phyloP scores from a whole-genome alignment of 1,140 invertebrate genomes.

The Doryteuthis pealeii region DNA sequence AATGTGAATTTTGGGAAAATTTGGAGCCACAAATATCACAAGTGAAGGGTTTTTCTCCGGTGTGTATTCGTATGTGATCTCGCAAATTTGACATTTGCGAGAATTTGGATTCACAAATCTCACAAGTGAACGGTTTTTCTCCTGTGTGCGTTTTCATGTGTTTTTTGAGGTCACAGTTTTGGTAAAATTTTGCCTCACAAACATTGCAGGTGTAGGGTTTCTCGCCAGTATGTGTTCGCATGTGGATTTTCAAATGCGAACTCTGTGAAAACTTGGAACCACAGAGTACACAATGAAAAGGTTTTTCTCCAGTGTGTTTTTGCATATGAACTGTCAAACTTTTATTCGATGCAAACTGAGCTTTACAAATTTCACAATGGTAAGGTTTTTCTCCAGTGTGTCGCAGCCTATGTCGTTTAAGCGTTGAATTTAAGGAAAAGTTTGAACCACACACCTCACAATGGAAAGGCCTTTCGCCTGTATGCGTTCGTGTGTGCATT shows the following conservation, averaged over 20 bases:
- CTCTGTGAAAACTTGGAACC: background rate
- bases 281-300: background rate
- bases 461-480: too few relatives aligned
- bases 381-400: too few relatives aligned
- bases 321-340: too few relatives aligned
- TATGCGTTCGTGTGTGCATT: too few relatives aligned
- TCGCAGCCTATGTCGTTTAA: too few relatives aligned
- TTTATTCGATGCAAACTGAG: too few relatives aligned
- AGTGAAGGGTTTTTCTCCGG: constrained; percentile 65
- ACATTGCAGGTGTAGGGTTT: constrained; percentile 45
- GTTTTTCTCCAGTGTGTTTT: too few relatives aligned
- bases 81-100: constrained; percentile 64
- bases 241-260: constrained; percentile 39
- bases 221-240: constrained; percentile 59
- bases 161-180: constrained; percentile 48
- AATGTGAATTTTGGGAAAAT: constrained; percentile 81
- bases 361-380: too few relatives aligned
- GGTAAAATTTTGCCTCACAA: constrained; percentile 20
- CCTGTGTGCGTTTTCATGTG: constrained; percentile 27
- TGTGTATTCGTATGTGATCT: constrained; percentile 72
- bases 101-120: constrained; percentile 69
- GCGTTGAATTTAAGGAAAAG: too few relatives aligned
- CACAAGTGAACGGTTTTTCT: constrained; percentile 40
- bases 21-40: constrained; percentile 79
- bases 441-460: too few relatives aligned